These are phyloP conservation scores for Catocala nupta DNA, from an alignment of 2,888 invertebrate species.

Conservation along the genomic window DNA sequence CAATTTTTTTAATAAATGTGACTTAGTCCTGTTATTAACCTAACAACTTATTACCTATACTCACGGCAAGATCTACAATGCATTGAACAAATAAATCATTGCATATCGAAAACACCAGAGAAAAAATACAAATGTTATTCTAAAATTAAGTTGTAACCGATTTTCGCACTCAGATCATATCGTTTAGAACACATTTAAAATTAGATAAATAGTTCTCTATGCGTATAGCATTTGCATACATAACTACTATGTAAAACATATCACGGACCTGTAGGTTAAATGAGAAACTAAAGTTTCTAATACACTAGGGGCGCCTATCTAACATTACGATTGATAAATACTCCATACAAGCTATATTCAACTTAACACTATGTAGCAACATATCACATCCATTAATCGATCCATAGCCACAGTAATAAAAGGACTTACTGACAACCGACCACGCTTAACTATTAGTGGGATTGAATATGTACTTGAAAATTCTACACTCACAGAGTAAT, in stretches of 20 bases:
- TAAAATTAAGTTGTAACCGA: slow-evolving; percentile 42
- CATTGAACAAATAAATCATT: slow-evolving; percentile 30
- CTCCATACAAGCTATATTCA: slow-evolving; percentile 76
- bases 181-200: slow-evolving; percentile 62
- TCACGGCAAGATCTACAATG: slow-evolving; percentile 35
- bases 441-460: slow-evolving; percentile 46
- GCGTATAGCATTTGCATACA: slow-evolving; percentile 60
- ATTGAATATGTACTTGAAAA: slow-evolving; percentile 55
- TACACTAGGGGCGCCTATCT: slow-evolving; percentile 80
- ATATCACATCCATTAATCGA: slow-evolving; percentile 83
- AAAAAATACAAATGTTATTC: slow-evolving; percentile 67
- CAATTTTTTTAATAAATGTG: slow-evolving; percentile 14
- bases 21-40: slow-evolving; percentile 31
- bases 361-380: slow-evolving; percentile 79
- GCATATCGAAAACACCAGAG: slow-evolving; percentile 69
- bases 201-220: slow-evolving; percentile 67
- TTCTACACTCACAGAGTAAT: slow-evolving; percentile 55
- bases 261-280: slow-evolving; percentile 71
- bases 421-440: slow-evolving; percentile 48
- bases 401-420: slow-evolving; percentile 73
- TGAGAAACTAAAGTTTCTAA: slow-evolving; percentile 73
- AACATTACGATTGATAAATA: slow-evolving; percentile 84
- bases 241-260: slow-evolving; percentile 62
- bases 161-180: slow-evolving; percentile 65
- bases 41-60: slow-evolving; percentile 29